Evolutionary conservation across 2,113 vertebrate species (phyloP), one percentile per base, ranked within the genome.

Genomic region (Vulpes lagopus): DNA sequence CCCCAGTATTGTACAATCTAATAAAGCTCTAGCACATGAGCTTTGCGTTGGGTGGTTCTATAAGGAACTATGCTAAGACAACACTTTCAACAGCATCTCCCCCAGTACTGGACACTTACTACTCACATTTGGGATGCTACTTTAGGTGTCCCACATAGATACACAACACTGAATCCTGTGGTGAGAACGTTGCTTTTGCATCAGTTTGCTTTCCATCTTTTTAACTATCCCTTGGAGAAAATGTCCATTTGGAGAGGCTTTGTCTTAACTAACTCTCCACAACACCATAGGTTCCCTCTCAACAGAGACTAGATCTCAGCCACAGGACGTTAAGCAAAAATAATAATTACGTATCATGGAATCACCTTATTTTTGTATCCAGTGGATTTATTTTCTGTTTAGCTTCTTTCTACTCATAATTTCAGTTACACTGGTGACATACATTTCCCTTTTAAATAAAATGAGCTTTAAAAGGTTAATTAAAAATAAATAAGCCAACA

Each of bases 391-490:
- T 84, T 94, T 62, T 93, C 32, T 82, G 35, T 65, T 73, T 71
- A 12, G 22, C 43, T 69, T 88, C 62, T 91, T 30, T 67, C 84
- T 22, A 32, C 55, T 65, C 73, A 67, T 92, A 92, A 92, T 87
- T 57, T 67, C 30, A 64, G 73, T 84, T 80, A 57, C 32, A 38
- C n/a, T 55, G 55, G 43, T 25, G 49, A 93, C 23, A 49, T 5
- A 16, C 30, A 85, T 59, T 86, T 95, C 78, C n/a, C 69, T 80
- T 88, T 91, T 76, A 87, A 89, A 89, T 64, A 91, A 62, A 76
- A 89, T 38, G 60, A 81, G 55, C 81, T 49, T 76, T 89, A 51
- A 85, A 90, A 91, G 79, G 32, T 62, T 71, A 71, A 8, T 60
- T 80, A 93, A 93, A 86, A 96, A 51, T 30, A 64, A 86, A 82